Evolutionary conservation across 2,113 vertebrate species (phyloP), one percentile per base, ranked within the genome.

Genomic region (Hemiprocne comata): DNA sequence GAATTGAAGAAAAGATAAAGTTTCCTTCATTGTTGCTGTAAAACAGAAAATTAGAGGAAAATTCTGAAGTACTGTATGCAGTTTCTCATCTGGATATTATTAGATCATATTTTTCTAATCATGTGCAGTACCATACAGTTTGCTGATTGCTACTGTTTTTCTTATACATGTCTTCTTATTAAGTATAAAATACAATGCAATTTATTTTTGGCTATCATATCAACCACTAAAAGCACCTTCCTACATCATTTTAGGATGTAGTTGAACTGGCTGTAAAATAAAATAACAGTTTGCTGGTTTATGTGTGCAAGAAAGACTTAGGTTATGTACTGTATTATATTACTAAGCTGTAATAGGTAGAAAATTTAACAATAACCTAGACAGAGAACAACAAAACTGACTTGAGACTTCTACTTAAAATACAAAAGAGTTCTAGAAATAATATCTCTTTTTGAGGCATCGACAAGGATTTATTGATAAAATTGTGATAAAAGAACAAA

Each of bases 11-110:
- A 87, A 95, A 82, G 10, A 75, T 57, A 48, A 84, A 46, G 24
- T 53, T 97, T 93, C 62, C 31, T 51, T 75, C 28, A 9, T 5
- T 61, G 11, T 51, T 87, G 33, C 31, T 31, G 3, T 34, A 55
- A 23, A 90, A 80, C 31, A 82, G 61, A 92, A 92, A 90, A 83
- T 51, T 67, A 71, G 55, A 87, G 28, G 46, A 71, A 96, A 97
- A 97, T 13, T 2, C 25, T 67, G 14, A 70, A 38, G 19, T 28
- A 29, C 40, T 75, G 3, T 76, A 67, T 87, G 29, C 3, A 4
- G 34, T 62, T 90, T 90, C 66, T 84, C 76, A 91, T 87, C 57
- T 83, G 78, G 62, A 71, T 67, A 60, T 73, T 70, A 61, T 92
- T 85, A 76, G 18, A 10, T 91, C 64, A 31, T 57, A 15, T 53